A percentile compares a stretch with the other conserved stretches of the same genome.
Conservation (phyloP, 2,797 vertebrate genomes). For the Dermochelys coriacea region DNA sequence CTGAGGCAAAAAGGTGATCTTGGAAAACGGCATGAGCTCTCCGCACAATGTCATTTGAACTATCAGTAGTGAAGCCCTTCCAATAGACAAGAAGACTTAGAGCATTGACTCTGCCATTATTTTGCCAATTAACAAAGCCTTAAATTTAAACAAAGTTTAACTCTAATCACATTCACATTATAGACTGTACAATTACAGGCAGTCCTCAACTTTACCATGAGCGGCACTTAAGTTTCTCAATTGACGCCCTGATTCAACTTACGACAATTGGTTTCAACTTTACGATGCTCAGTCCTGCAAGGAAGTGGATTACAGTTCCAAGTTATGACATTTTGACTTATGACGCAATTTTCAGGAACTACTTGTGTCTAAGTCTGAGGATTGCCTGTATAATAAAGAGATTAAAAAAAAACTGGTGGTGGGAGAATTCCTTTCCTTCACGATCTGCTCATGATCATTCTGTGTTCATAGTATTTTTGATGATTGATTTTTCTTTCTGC, state of each 20-base stretch:
- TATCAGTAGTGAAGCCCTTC: not conserved
- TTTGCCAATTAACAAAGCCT: not conserved
- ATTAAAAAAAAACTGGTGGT: not conserved
- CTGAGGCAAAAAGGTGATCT: slow-evolving; percentile 37
- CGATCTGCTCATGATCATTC: not conserved
- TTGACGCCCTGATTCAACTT: no score
- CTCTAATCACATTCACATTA: not conserved
- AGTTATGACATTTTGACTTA: no score
- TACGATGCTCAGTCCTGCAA: no score
- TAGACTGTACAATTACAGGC: not conserved
- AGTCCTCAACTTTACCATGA: no score
- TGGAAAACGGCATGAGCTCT: slow-evolving; percentile 5
- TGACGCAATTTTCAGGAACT: no score
- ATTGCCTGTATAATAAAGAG: not conserved
- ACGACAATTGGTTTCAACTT: no score
- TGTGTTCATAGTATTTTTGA: not conserved
- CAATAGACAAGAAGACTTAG: not conserved
- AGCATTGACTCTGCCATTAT: not conserved
- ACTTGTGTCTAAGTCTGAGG: no score
- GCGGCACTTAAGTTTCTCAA: no score
- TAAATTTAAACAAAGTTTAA: slow-evolving; percentile 7
- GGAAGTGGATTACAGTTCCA: no score
- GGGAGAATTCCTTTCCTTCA: not conserved
- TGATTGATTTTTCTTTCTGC: not conserved
- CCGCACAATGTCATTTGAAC: slow-evolving; percentile 7